A percentile compares a stretch with the other conserved stretches of the same genome.
phyloP scores from a whole-genome alignment of 2,888 invertebrate species.

The Spicauda simplicius region DNA sequence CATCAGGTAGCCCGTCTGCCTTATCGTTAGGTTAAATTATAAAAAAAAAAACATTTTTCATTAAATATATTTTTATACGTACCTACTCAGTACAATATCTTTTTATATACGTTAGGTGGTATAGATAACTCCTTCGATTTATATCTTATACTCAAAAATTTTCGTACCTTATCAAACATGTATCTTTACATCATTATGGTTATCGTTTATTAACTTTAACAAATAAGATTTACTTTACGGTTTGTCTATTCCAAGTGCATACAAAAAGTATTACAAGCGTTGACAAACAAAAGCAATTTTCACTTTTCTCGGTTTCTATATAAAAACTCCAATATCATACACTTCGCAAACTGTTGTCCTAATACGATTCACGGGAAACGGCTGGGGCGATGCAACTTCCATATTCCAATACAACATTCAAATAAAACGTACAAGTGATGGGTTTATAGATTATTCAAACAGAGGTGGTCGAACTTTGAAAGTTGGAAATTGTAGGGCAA shows the following conservation, averaged over 20 bases:
- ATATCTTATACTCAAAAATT: too few relatives aligned
- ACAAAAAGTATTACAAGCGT: background rate
- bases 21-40: too few relatives aligned
- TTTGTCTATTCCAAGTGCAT: background rate
- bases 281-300: conserved; percentile 28
- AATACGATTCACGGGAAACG: conserved; percentile 57
- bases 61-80: too few relatives aligned
- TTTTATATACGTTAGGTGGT: too few relatives aligned
- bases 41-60: too few relatives aligned
- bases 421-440: conserved; percentile 34
- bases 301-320: conserved; percentile 23
- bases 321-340: conserved; percentile 45
- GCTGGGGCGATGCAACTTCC: conserved; percentile 60
- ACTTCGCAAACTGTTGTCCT: conserved; percentile 49
- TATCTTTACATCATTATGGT: too few relatives aligned
- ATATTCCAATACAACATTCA: conserved; percentile 69
- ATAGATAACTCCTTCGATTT: too few relatives aligned
- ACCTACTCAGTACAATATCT: too few relatives aligned
- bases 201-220: background rate
- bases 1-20: too few relatives aligned
- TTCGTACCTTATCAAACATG: too few relatives aligned
- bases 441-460: conserved; percentile 13
- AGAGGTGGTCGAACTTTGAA: background rate
- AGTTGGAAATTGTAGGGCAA: background rate
- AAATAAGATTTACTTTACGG: background rate